Evolutionary conservation across 2,888 invertebrate genomes (phyloP).

Genomic region (Lutraria lutraria): DNA sequence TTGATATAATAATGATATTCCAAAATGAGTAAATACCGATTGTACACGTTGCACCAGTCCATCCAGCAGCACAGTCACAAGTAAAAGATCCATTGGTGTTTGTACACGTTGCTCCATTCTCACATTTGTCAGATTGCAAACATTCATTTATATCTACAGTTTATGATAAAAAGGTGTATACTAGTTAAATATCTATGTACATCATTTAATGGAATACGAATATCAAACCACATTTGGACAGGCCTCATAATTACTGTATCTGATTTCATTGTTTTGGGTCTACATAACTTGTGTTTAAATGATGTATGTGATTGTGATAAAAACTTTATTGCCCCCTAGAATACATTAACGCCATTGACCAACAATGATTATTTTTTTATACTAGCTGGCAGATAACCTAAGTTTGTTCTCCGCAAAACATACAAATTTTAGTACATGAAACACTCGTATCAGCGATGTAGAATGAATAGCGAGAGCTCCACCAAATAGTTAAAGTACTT

Average conservation of each 20-base stretch:
- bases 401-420: no score
- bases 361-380: no score
- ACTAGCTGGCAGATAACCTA: no score
- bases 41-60: constrained; percentile 55
- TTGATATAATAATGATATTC: no score
- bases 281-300: background rate
- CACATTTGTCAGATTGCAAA: constrained; percentile 33
- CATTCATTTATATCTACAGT: constrained; percentile 61
- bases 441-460: no score
- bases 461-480: no score
- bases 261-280: constrained; percentile 11
- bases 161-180: background rate
- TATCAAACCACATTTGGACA: constrained; percentile 22
- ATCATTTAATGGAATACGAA: constrained; percentile 13
- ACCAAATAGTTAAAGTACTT: no score
- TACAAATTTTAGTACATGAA: no score
- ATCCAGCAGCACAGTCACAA: constrained; percentile 54
- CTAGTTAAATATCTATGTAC: no score
- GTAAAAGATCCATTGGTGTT: constrained; percentile 53
- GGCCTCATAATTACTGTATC: constrained; percentile 28
- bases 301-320: background rate
- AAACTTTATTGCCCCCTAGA: no score
- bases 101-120: constrained; percentile 54
- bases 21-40: constrained; percentile 32
- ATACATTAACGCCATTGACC: no score